phyloP scores from a whole-genome alignment of 2,113 vertebrate genomes.

The Tetraodon nigroviridis region DNA sequence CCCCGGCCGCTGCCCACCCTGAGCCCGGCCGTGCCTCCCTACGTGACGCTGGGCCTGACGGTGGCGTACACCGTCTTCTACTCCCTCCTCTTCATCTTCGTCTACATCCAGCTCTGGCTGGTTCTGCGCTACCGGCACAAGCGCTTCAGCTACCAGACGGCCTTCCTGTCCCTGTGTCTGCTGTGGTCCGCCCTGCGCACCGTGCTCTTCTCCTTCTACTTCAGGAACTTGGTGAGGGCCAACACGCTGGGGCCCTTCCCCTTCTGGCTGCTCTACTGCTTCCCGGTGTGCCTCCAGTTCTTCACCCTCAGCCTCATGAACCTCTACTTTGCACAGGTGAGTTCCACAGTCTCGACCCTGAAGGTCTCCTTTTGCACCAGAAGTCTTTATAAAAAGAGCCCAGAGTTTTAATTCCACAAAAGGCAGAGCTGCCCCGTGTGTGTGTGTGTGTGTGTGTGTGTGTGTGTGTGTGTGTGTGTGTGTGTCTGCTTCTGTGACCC shows the following conservation, averaged over 20 bases:
- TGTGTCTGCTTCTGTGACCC: conserved; percentile 10
- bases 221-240: conserved; percentile 88
- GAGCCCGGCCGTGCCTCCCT: conserved; percentile 85
- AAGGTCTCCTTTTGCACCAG: too few relatives aligned
- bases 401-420: background rate
- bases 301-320: conserved; percentile 97
- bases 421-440: background rate
- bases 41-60: conserved; percentile 89
- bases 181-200: conserved; percentile 93
- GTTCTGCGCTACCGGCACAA: conserved; percentile 93
- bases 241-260: conserved; percentile 87
- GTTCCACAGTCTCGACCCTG: conserved; percentile 1
- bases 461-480: too few relatives aligned
- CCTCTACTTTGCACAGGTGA: conserved; percentile 95
- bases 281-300: conserved; percentile 97
- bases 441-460: too few relatives aligned
- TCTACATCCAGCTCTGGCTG: conserved; percentile 94
- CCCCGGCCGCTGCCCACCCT: conserved; percentile 78
- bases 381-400: too few relatives aligned
- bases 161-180: conserved; percentile 95
- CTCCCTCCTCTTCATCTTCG: conserved; percentile 88
- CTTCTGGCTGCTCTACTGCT: conserved; percentile 98
- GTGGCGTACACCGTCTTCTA: conserved; percentile 91
- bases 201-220: conserved; percentile 97
- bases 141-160: conserved; percentile 94